phyloP scores from a whole-genome alignment of 2,888 invertebrate species.

The Neoscelio sp. region DNA sequence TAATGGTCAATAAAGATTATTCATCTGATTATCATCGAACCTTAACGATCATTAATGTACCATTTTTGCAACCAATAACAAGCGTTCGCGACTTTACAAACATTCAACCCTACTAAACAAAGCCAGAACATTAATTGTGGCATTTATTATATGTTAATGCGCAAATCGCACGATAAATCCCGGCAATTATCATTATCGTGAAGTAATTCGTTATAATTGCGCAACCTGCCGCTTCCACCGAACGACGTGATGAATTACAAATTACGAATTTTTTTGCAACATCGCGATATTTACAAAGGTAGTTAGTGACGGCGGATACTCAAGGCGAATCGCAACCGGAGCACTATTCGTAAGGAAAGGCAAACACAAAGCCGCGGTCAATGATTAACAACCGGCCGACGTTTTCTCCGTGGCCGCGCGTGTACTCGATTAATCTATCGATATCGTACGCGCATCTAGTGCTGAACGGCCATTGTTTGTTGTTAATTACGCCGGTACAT shows the following conservation, averaged over 20 bases:
- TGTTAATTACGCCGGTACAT: conserved; percentile 79
- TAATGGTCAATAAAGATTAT: no score
- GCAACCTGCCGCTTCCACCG: conserved; percentile 49
- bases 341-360: conserved; percentile 51
- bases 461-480: conserved; percentile 78
- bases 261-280: conserved; percentile 61
- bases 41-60: no score
- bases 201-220: conserved; percentile 65
- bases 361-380: conserved; percentile 75
- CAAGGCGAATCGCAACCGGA: conserved; percentile 66
- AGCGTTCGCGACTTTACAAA: no score
- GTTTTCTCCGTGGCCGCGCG: conserved; percentile 71
- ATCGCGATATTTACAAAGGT: conserved; percentile 69
- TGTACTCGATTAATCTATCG: conserved; percentile 79
- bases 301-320: conserved; percentile 67
- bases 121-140: conserved; percentile 55
- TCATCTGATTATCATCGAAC: no score
- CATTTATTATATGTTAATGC: conserved; percentile 44
- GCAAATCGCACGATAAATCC: conserved; percentile 42
- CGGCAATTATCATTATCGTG: conserved; percentile 59
- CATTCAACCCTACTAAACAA: no score
- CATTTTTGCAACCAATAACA: no score
- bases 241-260: conserved; percentile 66
- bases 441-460: conserved; percentile 73
- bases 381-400: conserved; percentile 78